Evolutionary conservation across 1,140 invertebrate species (phyloP).

Genomic region (Penaeus vannamei): DNA sequence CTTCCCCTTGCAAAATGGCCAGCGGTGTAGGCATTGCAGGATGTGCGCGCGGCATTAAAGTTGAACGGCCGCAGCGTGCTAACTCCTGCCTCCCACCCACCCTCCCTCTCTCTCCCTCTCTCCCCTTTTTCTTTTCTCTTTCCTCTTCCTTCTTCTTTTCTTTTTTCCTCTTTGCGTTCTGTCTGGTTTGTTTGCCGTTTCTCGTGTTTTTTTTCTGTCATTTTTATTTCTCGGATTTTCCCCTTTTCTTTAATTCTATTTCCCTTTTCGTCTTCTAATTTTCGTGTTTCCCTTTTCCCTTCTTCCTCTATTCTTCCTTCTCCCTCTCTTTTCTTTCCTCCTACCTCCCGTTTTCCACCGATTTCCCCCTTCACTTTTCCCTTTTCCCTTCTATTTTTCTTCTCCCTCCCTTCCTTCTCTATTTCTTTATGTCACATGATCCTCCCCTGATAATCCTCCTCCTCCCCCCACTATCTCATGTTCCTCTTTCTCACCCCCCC

Average conservation of each 20-base stretch:
- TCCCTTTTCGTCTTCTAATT: too few species aligned
- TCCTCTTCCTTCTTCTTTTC: background rate
- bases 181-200: background rate
- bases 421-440: background rate
- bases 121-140: background rate
- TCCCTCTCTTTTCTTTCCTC: background rate
- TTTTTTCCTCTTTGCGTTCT: constrained; percentile 17
- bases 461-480: too few species aligned
- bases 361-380: too few species aligned
- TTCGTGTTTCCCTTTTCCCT: too few species aligned
- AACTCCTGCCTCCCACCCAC: background rate
- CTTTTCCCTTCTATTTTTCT: too few species aligned
- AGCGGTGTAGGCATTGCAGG: too few species aligned
- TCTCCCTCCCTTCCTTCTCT: background rate
- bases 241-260: background rate
- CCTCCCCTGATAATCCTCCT: background rate
- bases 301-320: too few species aligned
- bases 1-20: too few species aligned
- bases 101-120: too few species aligned
- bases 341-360: background rate
- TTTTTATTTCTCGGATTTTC: background rate
- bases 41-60: too few species aligned
- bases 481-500: too few species aligned
- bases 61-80: too few species aligned
- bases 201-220: background rate